Base-by-base conservation (phyloP, 2,113 vertebrate species). In the Dicrurus megarhynchus region DNA sequence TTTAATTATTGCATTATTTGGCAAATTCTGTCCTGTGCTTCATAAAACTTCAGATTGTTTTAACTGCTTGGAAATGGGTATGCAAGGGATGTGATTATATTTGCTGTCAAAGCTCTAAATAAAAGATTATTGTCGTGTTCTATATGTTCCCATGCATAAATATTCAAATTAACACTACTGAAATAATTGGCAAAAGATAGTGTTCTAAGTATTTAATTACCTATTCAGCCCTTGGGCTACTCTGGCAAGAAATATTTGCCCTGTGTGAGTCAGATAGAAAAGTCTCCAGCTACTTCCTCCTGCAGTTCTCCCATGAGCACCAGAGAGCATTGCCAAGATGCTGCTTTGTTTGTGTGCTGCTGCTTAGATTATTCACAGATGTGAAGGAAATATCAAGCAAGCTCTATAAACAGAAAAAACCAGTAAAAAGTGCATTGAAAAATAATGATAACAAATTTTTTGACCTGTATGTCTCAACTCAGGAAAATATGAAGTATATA, bases 301-400 rank as follows among this genome's bases (percentile, higher is more conserved):
- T 71, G 12, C 21, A 92, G 71, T 93, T 96, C 41, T 32, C 33
- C 41, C 42, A 80, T 59, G 56, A 82, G 28, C 19, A 75, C 60
- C 24, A 46, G 55, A 67, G 37, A 77, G 4, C n/a, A 77, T 90
- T 91, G 71, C 44, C 13, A n/a, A 87, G 85, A 80, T 80, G 68
- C 32, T 55, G 70, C 33, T 96, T 94, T 79, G 23, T 74, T 86
- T 75, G 28, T 68, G 4, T 27, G 18, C 55, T 92, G 28, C 33
- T 77, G 13, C 47, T 84, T 82, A 67, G 39, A 68, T 97, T 94
- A 96, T 71, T 95, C 92, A 95, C 32, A 92, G 55, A 44, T 91
- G 23, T 32, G 32, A 96, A 74, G 49, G 33, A 49, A 91, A 87
- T 16, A 35, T 6, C 47, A 85, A 83, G 46, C 22, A 94, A 64